These are phyloP conservation scores for Esox masquinongy DNA, from an alignment of 2,797 vertebrate genomes.

Conservation along the genomic window DNA sequence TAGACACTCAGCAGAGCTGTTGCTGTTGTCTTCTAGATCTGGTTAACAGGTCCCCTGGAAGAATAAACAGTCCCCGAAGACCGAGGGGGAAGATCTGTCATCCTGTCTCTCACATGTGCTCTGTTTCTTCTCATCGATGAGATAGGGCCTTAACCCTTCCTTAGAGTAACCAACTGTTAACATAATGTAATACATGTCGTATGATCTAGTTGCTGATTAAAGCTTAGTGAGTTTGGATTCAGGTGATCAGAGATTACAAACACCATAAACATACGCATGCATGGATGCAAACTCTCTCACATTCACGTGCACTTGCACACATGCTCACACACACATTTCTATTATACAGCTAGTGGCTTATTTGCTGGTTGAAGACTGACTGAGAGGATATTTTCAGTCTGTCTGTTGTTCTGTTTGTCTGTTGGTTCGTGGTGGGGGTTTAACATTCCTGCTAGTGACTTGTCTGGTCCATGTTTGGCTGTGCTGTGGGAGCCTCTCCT, in stretches of 20 bases:
- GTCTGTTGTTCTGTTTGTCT: conserved; percentile 21
- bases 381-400: not conserved
- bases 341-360: too few species aligned
- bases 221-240: not conserved
- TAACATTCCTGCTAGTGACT: conserved; percentile 39
- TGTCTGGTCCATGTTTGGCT: conserved; percentile 51
- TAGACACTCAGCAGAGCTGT: not conserved
- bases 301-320: not conserved
- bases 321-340: not conserved
- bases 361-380: too few species aligned
- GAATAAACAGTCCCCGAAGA: conserved; percentile 36
- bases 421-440: conserved; percentile 31
- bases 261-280: not conserved
- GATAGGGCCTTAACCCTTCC: not conserved
- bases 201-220: not conserved
- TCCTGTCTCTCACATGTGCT: conserved; percentile 14
- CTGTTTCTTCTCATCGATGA: not conserved
- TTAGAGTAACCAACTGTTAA: not conserved
- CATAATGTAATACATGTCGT: not conserved
- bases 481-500: conserved; percentile 36
- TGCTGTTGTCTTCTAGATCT: conserved; percentile 33
- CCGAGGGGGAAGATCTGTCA: conserved; percentile 19
- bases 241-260: not conserved
- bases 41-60: conserved; percentile 52
- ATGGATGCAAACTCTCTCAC: not conserved